Conservation (phyloP, 2,113 vertebrate species). For the Tylochromis polylepis region DNA sequence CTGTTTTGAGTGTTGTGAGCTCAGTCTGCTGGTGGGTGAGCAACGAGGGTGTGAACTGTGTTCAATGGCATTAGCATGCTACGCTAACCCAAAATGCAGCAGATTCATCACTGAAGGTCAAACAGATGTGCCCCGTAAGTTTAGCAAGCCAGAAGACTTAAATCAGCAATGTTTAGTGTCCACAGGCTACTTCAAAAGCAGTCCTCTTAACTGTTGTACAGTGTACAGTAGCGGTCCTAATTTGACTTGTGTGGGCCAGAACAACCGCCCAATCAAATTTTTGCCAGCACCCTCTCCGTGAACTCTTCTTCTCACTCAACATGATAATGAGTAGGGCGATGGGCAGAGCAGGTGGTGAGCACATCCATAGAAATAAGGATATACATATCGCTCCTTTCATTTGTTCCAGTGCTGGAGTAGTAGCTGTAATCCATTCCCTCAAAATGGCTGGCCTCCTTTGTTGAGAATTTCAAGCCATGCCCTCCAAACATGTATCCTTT, state of each 20-base stretch:
- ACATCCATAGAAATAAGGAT: constrained; percentile 45
- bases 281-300: constrained; percentile 57
- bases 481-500: background rate
- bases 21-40: constrained; percentile 23
- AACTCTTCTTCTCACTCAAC: constrained; percentile 67
- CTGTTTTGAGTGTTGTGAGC: background rate
- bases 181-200: background rate
- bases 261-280: constrained; percentile 48
- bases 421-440: background rate
- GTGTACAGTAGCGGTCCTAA: constrained; percentile 31
- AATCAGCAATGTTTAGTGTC: background rate
- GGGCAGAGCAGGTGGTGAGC: constrained; percentile 67
- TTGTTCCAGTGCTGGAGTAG: background rate
- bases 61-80: constrained; percentile 1
- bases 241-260: constrained; percentile 49
- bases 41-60: constrained; percentile 15
- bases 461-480: background rate
- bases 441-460: background rate
- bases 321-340: constrained; percentile 63
- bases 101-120: background rate
- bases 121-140: background rate
- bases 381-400: constrained; percentile 13
- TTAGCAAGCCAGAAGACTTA: background rate
- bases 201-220: constrained; percentile 16
- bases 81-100: background rate